Conservation (phyloP, 2,888 invertebrate genomes). For the Eupithecia tripunctaria region DNA sequence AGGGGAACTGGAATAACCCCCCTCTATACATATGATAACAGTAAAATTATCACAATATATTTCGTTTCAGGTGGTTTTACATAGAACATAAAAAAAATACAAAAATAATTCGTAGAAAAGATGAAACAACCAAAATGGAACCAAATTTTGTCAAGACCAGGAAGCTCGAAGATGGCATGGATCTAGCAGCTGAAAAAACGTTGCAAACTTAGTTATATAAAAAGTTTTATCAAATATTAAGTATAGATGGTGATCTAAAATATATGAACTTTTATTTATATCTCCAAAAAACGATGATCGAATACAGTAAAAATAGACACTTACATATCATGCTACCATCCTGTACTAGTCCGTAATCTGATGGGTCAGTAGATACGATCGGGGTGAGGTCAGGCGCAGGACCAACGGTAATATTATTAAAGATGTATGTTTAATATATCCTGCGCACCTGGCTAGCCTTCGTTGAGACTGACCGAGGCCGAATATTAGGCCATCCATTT, state of each 20-base stretch:
- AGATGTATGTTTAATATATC: too few species aligned
- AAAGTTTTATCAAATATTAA: not conserved
- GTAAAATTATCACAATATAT: not conserved
- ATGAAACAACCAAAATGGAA: constrained; percentile 19
- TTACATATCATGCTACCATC: too few species aligned
- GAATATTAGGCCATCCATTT: too few species aligned
- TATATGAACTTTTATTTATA: not conserved
- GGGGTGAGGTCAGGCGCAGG: too few species aligned
- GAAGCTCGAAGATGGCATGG: not conserved
- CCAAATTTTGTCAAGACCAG: constrained; percentile 13
- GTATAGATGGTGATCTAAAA: too few species aligned
- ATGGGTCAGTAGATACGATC: too few species aligned
- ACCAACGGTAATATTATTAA: too few species aligned
- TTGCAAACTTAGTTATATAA: constrained; percentile 1
- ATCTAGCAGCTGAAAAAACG: constrained; percentile 7
- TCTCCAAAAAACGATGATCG: not conserved
- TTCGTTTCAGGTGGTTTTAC: constrained; percentile 67
- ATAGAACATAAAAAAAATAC: constrained; percentile 52
- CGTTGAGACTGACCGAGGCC: too few species aligned
- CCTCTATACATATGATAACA: too few species aligned
- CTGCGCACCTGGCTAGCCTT: too few species aligned
- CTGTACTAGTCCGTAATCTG: too few species aligned
- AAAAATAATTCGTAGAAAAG: constrained; percentile 23
- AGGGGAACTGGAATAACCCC: too few species aligned
- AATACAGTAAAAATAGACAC: not conserved